phyloP scores from a whole-genome alignment of 2,797 vertebrate genomes.

The Tauraco hartlaubi region DNA sequence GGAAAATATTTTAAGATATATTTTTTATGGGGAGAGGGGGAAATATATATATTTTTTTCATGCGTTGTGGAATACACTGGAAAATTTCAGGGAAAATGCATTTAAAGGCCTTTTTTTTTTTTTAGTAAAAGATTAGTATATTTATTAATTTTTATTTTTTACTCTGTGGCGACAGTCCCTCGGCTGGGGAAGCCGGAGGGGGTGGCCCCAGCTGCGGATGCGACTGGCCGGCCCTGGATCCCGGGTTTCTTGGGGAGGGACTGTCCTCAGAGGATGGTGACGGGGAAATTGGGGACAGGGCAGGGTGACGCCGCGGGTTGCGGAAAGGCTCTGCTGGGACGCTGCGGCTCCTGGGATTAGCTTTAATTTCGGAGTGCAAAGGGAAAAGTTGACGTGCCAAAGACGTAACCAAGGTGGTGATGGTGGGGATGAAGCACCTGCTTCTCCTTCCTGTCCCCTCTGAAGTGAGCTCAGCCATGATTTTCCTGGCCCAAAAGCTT shows the following conservation, averaged over 20 bases:
- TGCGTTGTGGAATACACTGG: constrained; percentile 82
- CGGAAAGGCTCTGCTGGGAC: not conserved
- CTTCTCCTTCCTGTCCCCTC: not conserved
- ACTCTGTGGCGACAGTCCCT: not conserved
- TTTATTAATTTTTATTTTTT: constrained; percentile 74
- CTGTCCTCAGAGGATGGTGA: not conserved
- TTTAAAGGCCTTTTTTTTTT: constrained; percentile 68
- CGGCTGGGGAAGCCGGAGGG: not conserved
- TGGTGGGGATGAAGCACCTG: not conserved
- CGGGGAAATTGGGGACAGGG: not conserved
- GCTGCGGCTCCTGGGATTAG: not conserved
- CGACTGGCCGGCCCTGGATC: not conserved
- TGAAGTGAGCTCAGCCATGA: not conserved
- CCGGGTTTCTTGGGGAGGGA: not conserved
- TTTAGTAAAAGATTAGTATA: constrained; percentile 66
- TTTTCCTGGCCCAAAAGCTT: not conserved
- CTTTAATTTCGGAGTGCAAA: not conserved
- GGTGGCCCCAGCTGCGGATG: not conserved
- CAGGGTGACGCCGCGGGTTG: not conserved
- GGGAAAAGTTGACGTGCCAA: not conserved
- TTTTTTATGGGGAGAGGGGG: not conserved
- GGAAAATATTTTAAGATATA: not conserved
- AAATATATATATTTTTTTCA: constrained; percentile 62
- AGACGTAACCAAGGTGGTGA: not conserved
- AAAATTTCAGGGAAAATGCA: constrained; percentile 79